phyloP scores from a whole-genome alignment of 1,140 invertebrate species.

The Doryteuthis pealeii region DNA sequence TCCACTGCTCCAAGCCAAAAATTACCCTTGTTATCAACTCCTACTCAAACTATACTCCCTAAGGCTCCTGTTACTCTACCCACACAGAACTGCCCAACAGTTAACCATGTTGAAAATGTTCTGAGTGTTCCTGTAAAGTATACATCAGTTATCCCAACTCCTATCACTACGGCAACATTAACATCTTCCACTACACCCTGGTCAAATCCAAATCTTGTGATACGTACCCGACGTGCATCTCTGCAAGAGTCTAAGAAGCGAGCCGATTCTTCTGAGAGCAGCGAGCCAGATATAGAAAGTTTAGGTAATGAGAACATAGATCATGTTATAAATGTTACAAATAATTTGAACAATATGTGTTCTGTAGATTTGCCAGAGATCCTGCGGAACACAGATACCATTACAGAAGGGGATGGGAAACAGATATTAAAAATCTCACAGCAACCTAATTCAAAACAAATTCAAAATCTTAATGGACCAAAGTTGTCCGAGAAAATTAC shows the following conservation, averaged over 20 bases:
- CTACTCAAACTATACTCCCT: neutral
- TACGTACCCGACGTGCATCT: conserved; percentile 62
- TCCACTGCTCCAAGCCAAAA: neutral
- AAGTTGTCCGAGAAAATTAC: neutral
- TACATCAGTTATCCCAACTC: neutral
- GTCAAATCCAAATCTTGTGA: conserved; percentile 64
- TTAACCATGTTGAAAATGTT: neutral
- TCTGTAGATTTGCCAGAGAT: neutral
- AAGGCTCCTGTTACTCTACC: neutral
- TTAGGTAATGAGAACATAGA: neutral
- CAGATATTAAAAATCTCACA: conserved; percentile 12
- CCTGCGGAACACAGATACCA: neutral
- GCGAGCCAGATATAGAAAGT: conserved; percentile 15
- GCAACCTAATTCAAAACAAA: neutral
- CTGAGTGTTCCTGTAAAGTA: neutral
- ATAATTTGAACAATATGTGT: conserved; percentile 14
- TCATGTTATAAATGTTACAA: conserved; percentile 16
- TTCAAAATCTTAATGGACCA: conserved; percentile 2
- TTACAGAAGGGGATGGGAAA: neutral
- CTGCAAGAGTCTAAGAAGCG: conserved; percentile 35
- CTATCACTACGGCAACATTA: neutral
- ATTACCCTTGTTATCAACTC: conserved; percentile 1
- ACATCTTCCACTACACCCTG: conserved; percentile 50
- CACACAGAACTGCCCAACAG: neutral
- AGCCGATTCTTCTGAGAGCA: conserved; percentile 23